A percentile compares a stretch with the other conserved stretches of the same genome.
These are phyloP conservation scores for Notiomystis cincta DNA, from an alignment of 2,113 vertebrate genomes.

Conservation along the genomic window DNA sequence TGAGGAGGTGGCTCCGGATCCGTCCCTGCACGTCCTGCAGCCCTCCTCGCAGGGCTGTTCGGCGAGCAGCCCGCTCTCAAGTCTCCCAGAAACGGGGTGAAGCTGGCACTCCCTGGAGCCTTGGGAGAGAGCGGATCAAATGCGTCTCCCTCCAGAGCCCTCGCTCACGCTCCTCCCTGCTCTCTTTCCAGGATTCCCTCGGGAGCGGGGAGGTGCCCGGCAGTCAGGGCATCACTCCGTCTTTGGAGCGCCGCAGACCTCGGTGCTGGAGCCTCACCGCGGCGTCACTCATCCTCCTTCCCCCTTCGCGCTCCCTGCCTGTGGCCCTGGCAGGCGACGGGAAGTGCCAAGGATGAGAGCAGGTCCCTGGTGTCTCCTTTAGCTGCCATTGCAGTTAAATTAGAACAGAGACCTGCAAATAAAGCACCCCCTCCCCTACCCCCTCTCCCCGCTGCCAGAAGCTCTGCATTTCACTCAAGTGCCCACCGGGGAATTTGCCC, in stretches of 20 bases:
- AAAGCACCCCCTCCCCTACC: slow-evolving; percentile 31
- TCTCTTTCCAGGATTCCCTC: neutral
- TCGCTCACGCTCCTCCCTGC: neutral
- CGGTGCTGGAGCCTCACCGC: neutral
- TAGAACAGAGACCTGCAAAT: slow-evolving; percentile 86
- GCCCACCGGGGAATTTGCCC: slow-evolving; percentile 84
- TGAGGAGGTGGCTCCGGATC: neutral
- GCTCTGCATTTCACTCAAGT: slow-evolving; percentile 84
- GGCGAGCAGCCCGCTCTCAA: neutral
- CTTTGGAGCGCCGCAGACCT: neutral
- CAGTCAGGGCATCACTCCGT: neutral
- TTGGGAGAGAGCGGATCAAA: neutral
- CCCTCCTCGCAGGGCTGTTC: neutral
- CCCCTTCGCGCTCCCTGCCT: neutral
- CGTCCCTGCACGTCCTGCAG: neutral
- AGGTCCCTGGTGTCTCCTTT: slow-evolving; percentile 81
- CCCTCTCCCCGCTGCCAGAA: slow-evolving; percentile 43
- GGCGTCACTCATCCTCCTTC: neutral
- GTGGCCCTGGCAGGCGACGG: slow-evolving; percentile 53
- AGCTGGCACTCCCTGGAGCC: neutral
- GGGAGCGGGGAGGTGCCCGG: neutral
- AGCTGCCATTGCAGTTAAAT: slow-evolving; percentile 87
- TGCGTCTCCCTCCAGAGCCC: neutral
- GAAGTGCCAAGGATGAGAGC: slow-evolving; percentile 77
- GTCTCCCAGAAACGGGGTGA: neutral